Percentiles rank a stretch among this genome's conserved stretches.
These are phyloP conservation scores for Passerculus sandwichensis DNA, from an alignment of 2,797 vertebrate species.

Conservation along the genomic window DNA sequence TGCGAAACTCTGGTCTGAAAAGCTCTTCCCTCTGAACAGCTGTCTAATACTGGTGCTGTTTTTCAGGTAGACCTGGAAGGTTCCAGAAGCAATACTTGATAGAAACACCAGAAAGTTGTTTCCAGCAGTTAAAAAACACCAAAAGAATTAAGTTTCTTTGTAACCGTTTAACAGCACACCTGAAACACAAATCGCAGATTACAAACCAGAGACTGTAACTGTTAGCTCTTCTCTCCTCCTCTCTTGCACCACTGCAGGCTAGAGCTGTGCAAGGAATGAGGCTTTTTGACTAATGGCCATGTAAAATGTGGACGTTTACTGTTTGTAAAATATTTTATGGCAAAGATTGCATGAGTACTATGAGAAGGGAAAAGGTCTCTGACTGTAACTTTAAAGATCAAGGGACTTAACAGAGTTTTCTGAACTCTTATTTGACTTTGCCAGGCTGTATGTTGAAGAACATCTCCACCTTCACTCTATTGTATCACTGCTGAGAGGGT, in stretches of 20 bases:
- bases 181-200: neutral
- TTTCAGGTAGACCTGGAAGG: neutral
- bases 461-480: neutral
- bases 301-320: neutral
- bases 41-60: neutral
- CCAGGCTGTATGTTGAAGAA: neutral
- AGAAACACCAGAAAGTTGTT: neutral
- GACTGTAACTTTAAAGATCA: neutral
- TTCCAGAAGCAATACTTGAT: neutral
- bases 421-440: neutral
- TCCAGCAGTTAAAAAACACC: neutral
- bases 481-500: neutral
- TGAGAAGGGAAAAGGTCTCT: neutral
- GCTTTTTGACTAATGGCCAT: neutral
- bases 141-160: neutral
- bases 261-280: neutral
- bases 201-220: neutral
- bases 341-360: neutral
- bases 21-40: neutral
- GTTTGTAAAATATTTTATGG: neutral
- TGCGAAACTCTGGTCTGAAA: neutral
- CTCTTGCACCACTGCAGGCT: neutral
- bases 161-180: neutral
- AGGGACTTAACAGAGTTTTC: neutral
- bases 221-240: neutral